Percentiles rank a stretch among this genome's conserved stretches.
Evolutionary conservation across 2,113 vertebrate species (phyloP).

Genomic region (Odontophorus gujanensis): DNA sequence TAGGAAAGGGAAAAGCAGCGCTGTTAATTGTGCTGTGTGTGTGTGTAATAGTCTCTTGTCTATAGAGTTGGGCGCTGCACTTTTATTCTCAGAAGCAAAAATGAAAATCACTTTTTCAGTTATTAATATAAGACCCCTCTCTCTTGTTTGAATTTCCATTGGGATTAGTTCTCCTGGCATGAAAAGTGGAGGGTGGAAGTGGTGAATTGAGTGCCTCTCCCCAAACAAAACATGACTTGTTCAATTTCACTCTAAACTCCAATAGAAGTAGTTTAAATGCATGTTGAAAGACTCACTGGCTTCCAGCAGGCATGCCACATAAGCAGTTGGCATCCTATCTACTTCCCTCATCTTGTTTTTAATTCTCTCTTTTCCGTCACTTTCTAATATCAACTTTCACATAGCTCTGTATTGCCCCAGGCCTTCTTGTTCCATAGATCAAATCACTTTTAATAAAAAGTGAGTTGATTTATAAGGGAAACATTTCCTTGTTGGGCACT

Average conservation of each 20-base stretch:
- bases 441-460: conserved; percentile 51
- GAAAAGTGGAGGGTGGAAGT: conserved; percentile 21
- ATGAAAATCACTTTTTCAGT: neutral
- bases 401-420: conserved; percentile 41
- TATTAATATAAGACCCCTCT: neutral
- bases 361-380: conserved; percentile 32
- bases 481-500: conserved; percentile 35
- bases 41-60: neutral
- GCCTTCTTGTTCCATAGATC: conserved; percentile 50
- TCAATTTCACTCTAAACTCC: conserved; percentile 51
- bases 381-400: conserved; percentile 71
- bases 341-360: conserved; percentile 60
- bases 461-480: conserved; percentile 59
- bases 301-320: neutral
- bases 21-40: neutral
- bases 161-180: conserved; percentile 55
- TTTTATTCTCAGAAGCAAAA: conserved; percentile 29
- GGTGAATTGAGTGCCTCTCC: neutral
- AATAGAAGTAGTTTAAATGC: conserved; percentile 10
- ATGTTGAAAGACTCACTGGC: conserved; percentile 3
- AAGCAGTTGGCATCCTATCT: conserved; percentile 62
- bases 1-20: neutral
- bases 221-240: conserved; percentile 38
- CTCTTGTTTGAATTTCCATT: conserved; percentile 33
- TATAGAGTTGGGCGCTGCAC: fast-evolving